Conservation (phyloP, 2,113 vertebrate genomes). For the Empidonax traillii region DNA sequence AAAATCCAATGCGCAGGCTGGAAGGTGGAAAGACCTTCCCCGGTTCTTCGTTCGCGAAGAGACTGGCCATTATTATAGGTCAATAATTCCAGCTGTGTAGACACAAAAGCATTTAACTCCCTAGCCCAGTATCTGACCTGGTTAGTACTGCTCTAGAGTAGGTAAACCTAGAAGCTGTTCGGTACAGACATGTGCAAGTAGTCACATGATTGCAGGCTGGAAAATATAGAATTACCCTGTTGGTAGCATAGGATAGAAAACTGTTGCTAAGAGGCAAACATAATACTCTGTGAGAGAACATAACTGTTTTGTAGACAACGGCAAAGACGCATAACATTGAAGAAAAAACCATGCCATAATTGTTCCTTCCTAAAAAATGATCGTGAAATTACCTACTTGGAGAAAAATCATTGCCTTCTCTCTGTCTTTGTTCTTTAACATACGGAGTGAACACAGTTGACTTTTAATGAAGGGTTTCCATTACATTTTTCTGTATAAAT, state of each 20-base stretch:
- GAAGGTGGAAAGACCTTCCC: too few relatives aligned
- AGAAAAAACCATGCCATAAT: fast-evolving
- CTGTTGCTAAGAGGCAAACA: neutral
- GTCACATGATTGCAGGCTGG: neutral
- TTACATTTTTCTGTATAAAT: neutral
- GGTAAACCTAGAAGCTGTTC: neutral
- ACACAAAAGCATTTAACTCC: neutral
- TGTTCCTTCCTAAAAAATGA: neutral
- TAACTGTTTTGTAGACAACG: neutral
- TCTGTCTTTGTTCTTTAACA: neutral
- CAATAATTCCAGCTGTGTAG: neutral
- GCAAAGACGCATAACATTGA: neutral
- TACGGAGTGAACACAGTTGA: neutral
- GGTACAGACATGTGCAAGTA: neutral
- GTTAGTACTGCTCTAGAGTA: neutral
- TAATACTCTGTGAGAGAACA: fast-evolving
- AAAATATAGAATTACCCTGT: neutral
- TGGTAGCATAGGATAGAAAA: neutral
- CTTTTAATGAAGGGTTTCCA: neutral
- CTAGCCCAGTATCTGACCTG: neutral
- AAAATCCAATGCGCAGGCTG: too few relatives aligned
- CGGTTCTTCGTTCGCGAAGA: too few relatives aligned
- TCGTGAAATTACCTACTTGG: neutral
- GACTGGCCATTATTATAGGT: too few relatives aligned
- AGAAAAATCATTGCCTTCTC: neutral